Evolutionary conservation across 2,113 vertebrate genomes (phyloP).

Genomic region (Notarius quadriscutis): DNA sequence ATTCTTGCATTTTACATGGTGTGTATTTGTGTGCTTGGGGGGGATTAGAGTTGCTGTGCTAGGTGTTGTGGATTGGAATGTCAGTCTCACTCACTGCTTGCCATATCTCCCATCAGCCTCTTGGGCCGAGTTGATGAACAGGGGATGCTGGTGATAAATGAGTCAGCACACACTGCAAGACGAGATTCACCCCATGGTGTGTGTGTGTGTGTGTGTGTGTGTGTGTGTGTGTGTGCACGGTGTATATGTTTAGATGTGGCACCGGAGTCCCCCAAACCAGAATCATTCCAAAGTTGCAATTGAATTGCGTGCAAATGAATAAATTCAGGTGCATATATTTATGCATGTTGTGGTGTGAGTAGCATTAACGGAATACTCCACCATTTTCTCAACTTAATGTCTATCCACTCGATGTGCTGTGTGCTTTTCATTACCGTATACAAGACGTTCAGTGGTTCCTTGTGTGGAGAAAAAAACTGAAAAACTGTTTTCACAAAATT

Average conservation of each 20-base stretch:
- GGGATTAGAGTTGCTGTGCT: conserved; percentile 44
- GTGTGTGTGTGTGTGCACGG: background rate
- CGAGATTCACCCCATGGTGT: conserved; percentile 38
- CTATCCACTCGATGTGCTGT: background rate
- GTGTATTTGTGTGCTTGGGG: conserved; percentile 33
- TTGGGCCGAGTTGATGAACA: conserved; percentile 56
- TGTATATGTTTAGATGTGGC: conserved; percentile 11
- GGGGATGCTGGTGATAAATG: conserved; percentile 48
- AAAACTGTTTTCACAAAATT: background rate
- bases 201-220: conserved; percentile 24
- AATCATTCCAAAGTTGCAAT: background rate
- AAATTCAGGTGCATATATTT: background rate
- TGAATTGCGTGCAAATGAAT: background rate
- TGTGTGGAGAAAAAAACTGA: background rate
- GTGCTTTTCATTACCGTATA: background rate
- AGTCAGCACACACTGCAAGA: conserved; percentile 38
- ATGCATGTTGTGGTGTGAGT: background rate
- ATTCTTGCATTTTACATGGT: conserved; percentile 26
- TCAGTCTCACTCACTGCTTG: conserved; percentile 65
- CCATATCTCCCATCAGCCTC: conserved; percentile 64
- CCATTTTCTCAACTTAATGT: background rate
- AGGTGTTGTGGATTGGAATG: conserved; percentile 70
- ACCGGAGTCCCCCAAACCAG: conserved; percentile 16
- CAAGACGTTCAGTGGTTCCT: background rate
- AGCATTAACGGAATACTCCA: background rate